A percentile compares a stretch with the other conserved stretches of the same genome.
Conservation (phyloP, 2,113 vertebrate species). For the Lamprologus tigripictilis region DNA sequence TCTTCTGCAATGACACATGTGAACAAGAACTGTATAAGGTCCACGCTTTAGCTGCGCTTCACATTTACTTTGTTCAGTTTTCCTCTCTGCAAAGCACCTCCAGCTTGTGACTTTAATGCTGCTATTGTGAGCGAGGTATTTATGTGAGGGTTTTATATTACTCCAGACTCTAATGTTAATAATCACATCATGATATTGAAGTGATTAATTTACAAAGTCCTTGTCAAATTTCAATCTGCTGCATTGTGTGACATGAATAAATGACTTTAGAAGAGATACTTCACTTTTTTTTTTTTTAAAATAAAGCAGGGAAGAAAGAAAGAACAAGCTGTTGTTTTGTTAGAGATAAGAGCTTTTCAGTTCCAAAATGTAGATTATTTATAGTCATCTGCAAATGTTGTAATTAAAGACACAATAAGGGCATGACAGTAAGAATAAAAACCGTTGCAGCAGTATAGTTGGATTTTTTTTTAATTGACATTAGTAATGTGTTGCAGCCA, state of each 20-base stretch:
- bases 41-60: not conserved
- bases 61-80: not conserved
- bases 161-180: not conserved
- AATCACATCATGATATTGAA: not conserved
- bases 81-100: not conserved
- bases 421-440: not conserved
- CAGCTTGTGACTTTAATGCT: not conserved
- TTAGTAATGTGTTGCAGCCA: not conserved
- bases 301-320: not conserved
- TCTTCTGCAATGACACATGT: not conserved
- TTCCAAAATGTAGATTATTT: not conserved
- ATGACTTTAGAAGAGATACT: not conserved
- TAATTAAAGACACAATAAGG: not conserved
- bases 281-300: not conserved
- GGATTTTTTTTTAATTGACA: not conserved
- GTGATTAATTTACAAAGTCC: not conserved
- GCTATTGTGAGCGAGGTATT: not conserved
- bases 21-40: not conserved
- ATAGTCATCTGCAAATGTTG: not conserved
- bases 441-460: not conserved
- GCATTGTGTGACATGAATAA: not conserved
- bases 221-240: not conserved
- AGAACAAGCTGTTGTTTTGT: not conserved
- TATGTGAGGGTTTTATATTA: not conserved
- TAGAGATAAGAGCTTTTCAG: not conserved